Conservation (phyloP, 2,113 vertebrate species). For the Casuarius casuarius region DNA sequence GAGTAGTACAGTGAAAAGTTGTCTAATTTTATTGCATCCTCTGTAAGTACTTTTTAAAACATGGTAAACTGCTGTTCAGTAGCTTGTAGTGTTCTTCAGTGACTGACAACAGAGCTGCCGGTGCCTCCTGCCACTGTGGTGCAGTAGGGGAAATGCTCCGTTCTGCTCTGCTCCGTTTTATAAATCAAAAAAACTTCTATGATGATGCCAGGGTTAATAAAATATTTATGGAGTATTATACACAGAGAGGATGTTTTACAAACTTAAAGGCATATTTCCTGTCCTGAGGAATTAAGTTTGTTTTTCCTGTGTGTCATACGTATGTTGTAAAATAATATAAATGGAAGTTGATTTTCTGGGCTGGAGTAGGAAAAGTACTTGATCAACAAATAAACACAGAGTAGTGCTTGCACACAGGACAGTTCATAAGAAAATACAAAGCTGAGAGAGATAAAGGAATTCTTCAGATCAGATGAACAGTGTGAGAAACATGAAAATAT, state of each 20-base stretch:
- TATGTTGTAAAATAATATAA: background rate
- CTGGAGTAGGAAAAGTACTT: background rate
- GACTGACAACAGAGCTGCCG: background rate
- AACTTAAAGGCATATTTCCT: background rate
- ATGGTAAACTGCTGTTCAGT: background rate
- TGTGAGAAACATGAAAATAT: background rate
- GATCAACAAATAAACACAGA: background rate
- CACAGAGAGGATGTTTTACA: background rate
- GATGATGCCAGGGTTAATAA: background rate
- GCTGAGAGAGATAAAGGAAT: background rate
- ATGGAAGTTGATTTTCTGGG: background rate
- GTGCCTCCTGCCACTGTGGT: background rate
- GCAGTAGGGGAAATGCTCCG: background rate
- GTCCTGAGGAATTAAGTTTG: background rate
- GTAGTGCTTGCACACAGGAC: background rate
- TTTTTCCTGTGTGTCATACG: background rate
- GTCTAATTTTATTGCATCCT: background rate
- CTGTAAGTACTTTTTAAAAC: background rate
- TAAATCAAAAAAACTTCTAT: background rate
- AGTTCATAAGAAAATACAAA: background rate
- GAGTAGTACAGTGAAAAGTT: background rate
- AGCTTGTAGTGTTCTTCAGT: background rate
- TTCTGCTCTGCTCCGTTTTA: background rate
- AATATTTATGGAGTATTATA: background rate
- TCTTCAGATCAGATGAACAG: background rate